phyloP scores from a whole-genome alignment of 2,113 vertebrate genomes.

The Oreochromis niloticus region DNA sequence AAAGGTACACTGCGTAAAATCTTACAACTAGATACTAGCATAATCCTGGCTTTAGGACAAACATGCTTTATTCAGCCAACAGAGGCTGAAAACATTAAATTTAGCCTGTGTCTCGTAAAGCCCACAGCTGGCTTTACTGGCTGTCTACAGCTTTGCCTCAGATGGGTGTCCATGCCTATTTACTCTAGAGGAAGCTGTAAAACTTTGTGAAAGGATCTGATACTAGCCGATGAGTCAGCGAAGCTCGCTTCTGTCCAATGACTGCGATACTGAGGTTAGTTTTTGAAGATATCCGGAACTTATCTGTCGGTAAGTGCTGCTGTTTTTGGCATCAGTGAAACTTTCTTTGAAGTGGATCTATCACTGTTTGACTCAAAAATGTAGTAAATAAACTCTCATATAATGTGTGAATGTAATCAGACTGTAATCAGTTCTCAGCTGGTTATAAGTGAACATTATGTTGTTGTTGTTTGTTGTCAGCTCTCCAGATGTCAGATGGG shows the following conservation, averaged over 20 bases:
- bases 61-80: background rate
- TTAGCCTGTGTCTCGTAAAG: background rate
- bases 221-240: background rate
- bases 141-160: background rate
- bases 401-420: background rate
- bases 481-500: background rate
- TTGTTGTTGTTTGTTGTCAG: background rate
- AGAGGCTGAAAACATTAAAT: background rate
- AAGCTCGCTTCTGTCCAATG: background rate
- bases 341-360: background rate
- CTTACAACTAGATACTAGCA: background rate
- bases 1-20: background rate
- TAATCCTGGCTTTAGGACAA: background rate
- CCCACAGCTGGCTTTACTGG: background rate
- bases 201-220: background rate
- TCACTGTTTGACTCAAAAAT: background rate
- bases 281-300: background rate
- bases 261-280: background rate
- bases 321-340: background rate
- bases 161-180: background rate
- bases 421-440: background rate
- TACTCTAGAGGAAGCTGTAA: background rate
- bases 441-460: too few species aligned
- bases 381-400: background rate
- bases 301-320: background rate